Conservation (phyloP, 2,113 vertebrate species). For the Colinus virginianus region DNA sequence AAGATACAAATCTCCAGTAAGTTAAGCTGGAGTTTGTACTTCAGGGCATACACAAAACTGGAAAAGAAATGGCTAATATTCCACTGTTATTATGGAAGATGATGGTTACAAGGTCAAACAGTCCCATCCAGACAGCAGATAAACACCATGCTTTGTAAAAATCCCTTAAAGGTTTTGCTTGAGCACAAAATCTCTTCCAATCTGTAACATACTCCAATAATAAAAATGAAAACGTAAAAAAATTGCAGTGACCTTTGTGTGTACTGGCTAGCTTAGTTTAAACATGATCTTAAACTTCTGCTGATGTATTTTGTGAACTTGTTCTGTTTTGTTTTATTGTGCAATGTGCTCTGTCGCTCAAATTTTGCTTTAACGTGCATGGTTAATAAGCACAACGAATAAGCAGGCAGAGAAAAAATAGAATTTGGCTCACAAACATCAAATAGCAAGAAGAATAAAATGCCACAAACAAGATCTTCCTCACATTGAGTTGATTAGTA, state of each 20-base stretch:
- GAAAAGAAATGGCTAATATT: background rate
- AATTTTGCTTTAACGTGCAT: background rate
- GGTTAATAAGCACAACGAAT: background rate
- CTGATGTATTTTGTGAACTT: background rate
- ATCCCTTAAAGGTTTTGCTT: background rate
- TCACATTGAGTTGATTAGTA: background rate
- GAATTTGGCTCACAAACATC: background rate
- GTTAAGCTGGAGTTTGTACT: background rate
- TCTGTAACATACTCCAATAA: background rate
- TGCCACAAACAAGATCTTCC: background rate
- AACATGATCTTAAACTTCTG: background rate
- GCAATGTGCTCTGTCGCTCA: background rate
- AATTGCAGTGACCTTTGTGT: background rate
- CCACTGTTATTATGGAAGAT: background rate
- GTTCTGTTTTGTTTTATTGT: background rate
- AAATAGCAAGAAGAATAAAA: background rate
- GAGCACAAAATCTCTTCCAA: slow-evolving; percentile 4
- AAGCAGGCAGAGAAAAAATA: background rate
- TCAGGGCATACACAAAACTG: background rate
- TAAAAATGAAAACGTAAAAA: background rate
- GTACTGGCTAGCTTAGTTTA: background rate
- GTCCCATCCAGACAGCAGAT: background rate
- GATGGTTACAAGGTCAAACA: background rate
- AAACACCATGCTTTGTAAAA: background rate
- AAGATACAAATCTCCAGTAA: background rate